phyloP scores from a whole-genome alignment of 1,140 invertebrate species.

The Rhyzopertha dominica region DNA sequence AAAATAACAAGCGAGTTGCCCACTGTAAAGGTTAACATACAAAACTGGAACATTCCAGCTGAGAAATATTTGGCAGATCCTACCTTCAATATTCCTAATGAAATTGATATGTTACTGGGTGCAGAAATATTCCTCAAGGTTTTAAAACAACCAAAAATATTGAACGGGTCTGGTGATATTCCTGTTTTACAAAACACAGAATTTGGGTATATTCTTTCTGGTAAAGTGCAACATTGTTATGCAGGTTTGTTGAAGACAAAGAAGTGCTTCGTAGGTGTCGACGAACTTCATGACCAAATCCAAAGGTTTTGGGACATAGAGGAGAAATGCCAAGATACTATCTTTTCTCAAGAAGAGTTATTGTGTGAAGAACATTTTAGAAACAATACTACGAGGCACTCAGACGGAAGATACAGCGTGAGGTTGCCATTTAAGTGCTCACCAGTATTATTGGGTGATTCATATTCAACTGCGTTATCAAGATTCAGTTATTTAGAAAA shows the following conservation, averaged over 20 bases:
- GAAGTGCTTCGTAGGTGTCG: conserved; percentile 2
- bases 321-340: neutral
- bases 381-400: conserved; percentile 21
- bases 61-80: conserved; percentile 13
- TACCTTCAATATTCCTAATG: conserved; percentile 1
- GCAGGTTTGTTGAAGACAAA: conserved; percentile 4
- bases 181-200: conserved; percentile 11
- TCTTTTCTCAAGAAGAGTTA: conserved; percentile 22
- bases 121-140: conserved; percentile 13
- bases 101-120: conserved; percentile 13
- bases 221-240: no score
- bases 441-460: conserved; percentile 20
- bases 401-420: conserved; percentile 29
- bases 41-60: conserved; percentile 3
- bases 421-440: conserved; percentile 26
- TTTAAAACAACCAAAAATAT: conserved; percentile 10
- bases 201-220: conserved; percentile 7
- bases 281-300: conserved; percentile 3
- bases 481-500: conserved; percentile 16
- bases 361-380: conserved; percentile 29
- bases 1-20: conserved; percentile 15
- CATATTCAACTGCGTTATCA: conserved; percentile 11
- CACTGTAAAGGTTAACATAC: conserved; percentile 1
- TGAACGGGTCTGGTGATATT: neutral
- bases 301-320: conserved; percentile 11